A percentile compares a stretch with the other conserved stretches of the same genome.
phyloP scores from a whole-genome alignment of 1,140 invertebrate species.

The Augochlora pura region DNA sequence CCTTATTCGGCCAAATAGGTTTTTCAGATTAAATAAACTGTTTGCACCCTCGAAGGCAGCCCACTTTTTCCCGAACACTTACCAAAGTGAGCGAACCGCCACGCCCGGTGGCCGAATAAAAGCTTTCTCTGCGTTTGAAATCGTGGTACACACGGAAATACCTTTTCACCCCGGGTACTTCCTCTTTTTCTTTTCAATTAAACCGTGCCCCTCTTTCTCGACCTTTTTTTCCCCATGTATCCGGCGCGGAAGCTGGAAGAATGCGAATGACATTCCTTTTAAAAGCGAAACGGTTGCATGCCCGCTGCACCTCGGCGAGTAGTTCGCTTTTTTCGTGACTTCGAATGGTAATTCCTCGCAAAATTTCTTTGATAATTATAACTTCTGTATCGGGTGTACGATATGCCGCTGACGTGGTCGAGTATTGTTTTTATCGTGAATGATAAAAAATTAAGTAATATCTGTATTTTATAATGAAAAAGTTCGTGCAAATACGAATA shows the following conservation, averaged over 20 bases:
- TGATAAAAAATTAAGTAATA: no score
- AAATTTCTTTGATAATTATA: no score
- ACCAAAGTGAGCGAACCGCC: conserved; percentile 29
- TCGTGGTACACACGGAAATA: conserved; percentile 28
- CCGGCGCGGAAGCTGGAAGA: not conserved
- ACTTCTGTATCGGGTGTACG: no score
- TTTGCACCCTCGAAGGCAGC: conserved; percentile 49
- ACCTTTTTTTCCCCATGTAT: not conserved
- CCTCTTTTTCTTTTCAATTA: not conserved
- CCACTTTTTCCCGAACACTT: conserved; percentile 29
- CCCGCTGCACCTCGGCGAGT: no score
- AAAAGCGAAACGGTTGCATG: not conserved
- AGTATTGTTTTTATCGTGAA: no score
- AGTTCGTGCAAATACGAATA: no score
- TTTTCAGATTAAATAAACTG: conserved; percentile 62
- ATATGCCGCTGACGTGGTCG: no score
- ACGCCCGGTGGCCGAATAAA: conserved; percentile 27
- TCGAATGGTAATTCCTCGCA: no score
- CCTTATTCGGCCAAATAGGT: conserved; percentile 49
- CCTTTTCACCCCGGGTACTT: not conserved
- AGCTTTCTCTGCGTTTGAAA: conserved; percentile 29
- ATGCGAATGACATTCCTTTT: not conserved
- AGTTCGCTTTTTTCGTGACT: no score
- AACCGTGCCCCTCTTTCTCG: not conserved
- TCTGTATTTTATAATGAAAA: no score